phyloP scores from a whole-genome alignment of 2,797 vertebrate species.

The Aplochiton taeniatus region DNA sequence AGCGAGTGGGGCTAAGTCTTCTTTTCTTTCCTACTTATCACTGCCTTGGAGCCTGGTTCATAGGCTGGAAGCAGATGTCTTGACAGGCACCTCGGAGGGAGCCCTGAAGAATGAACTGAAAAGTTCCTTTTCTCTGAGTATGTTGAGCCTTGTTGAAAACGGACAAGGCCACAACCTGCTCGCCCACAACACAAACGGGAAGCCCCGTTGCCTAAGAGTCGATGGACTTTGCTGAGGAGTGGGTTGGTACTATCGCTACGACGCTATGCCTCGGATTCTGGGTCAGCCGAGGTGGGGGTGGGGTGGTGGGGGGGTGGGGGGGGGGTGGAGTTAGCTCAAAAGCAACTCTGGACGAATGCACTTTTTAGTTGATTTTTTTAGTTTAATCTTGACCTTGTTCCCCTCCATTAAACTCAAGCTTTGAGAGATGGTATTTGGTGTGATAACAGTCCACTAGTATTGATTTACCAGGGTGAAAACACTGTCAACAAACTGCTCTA shows the following conservation, averaged over 20 bases:
- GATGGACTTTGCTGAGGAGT: constrained; percentile 20
- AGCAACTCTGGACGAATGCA: constrained; percentile 41
- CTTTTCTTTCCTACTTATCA: not conserved
- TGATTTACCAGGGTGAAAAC: constrained; percentile 26
- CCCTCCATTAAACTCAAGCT: constrained; percentile 6
- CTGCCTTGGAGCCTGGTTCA: constrained; percentile 25
- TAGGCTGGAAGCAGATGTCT: constrained; percentile 2
- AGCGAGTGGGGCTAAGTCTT: constrained; percentile 32
- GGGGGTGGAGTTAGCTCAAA: constrained; percentile 11
- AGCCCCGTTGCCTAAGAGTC: constrained; percentile 27
- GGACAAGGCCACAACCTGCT: constrained; percentile 17
- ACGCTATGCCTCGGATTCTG: constrained; percentile 36
- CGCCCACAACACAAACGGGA: constrained; percentile 11
- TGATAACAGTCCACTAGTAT: constrained; percentile 37
- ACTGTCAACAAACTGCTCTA: constrained; percentile 44
- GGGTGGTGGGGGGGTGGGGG: constrained; percentile 22
- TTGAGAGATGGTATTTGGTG: constrained; percentile 30
- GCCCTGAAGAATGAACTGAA: constrained; percentile 33
- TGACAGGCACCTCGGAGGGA: constrained; percentile 12
- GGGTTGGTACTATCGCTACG: constrained; percentile 18
- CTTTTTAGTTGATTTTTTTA: constrained; percentile 35
- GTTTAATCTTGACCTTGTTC: constrained; percentile 28
- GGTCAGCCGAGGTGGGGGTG: constrained; percentile 7
- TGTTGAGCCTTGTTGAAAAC: constrained; percentile 8
- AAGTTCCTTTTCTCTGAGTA: constrained; percentile 32